Base-by-base conservation (phyloP, 2,113 vertebrate genomes). In the Amphilophus citrinellus region DNA sequence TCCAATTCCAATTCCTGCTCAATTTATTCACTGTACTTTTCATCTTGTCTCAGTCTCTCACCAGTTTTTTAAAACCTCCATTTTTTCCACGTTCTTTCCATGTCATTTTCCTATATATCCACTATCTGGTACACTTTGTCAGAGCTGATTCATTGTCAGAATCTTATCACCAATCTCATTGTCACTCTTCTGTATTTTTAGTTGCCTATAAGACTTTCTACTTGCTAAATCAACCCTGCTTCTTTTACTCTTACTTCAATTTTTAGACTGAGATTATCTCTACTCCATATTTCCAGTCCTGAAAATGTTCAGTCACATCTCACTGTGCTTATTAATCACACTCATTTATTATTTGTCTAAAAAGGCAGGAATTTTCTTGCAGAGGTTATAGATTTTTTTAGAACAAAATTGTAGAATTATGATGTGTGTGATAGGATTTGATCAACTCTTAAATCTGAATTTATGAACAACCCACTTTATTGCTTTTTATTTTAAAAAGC, bases 1-100 rank as follows among this genome's bases (percentile, higher is more conserved):
- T 86, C 53, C 68, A 61, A 66, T 83, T 76, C 42, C 79, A 87
- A 78, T 85, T 80, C 78, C 76, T 75, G 37, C 68, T 84, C 78
- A 76, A 63, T 85, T 58, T 71, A 86, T 86, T 88, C 61, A 63
- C 30, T 30, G 39, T 61, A 65, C 76, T 84, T 58, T 80, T 84
- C 42, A 39, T 73, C 27, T 65, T 35, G 18, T 47, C 39, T 73
- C 22, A 24, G 50, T 39, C 47, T 83, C 59, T 78, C 35, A 65
- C 76, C 78, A 37, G 14, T 30, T n/a, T 17, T 42, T 63, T 71
- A 20, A 77, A 83, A 58, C 2, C 10, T 13, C 53, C 1, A 77
- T 77, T 42, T 71, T 32, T 5, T 18, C 20, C 24, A 7, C 24
- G 60, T 60, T 71, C 42, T 82, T 75, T 61, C 22, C 11, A 14